Percentiles rank a stretch among this genome's conserved stretches.
phyloP scores from a whole-genome alignment of 1,140 invertebrate genomes.

The Probaryconus sp. region DNA sequence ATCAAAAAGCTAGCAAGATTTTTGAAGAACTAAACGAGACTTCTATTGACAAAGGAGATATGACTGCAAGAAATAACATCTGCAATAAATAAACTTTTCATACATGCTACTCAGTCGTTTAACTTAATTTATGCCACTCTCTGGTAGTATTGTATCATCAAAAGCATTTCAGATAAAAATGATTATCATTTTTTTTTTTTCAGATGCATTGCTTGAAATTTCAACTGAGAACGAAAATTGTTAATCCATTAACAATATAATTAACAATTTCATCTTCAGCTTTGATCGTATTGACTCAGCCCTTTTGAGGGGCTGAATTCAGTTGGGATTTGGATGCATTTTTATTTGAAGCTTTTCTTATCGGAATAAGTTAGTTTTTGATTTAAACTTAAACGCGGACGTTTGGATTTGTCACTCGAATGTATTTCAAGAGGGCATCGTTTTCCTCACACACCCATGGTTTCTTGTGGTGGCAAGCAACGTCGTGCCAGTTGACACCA shows the following conservation, averaged over 20 bases:
- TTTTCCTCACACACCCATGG: slow-evolving; percentile 91
- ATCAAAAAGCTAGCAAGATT: slow-evolving; percentile 28
- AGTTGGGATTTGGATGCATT: neutral
- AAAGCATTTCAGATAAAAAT: slow-evolving; percentile 1
- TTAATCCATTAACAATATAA: too few relatives aligned
- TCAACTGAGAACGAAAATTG: too few relatives aligned
- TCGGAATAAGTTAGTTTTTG: slow-evolving; percentile 13
- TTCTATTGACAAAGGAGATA: slow-evolving; percentile 22
- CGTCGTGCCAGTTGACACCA: slow-evolving; percentile 91
- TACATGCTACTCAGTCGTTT: slow-evolving; percentile 73
- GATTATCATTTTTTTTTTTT: neutral
- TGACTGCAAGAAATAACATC: slow-evolving; percentile 51
- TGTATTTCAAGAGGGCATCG: slow-evolving; percentile 87
- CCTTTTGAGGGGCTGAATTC: too few relatives aligned
- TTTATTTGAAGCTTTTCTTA: slow-evolving; percentile 8
- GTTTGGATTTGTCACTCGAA: slow-evolving; percentile 86
- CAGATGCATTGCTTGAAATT: too few relatives aligned
- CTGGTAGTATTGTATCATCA: slow-evolving; percentile 1
- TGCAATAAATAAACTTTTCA: slow-evolving; percentile 72
- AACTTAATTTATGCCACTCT: slow-evolving; percentile 57
- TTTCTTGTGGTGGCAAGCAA: slow-evolving; percentile 90
- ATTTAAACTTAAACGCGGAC: slow-evolving; percentile 80
- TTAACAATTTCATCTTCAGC: too few relatives aligned
- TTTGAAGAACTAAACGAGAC: slow-evolving; percentile 15
- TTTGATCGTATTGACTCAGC: too few relatives aligned